phyloP scores from a whole-genome alignment of 1,140 invertebrate species.

The Zaprionus ornatus region DNA sequence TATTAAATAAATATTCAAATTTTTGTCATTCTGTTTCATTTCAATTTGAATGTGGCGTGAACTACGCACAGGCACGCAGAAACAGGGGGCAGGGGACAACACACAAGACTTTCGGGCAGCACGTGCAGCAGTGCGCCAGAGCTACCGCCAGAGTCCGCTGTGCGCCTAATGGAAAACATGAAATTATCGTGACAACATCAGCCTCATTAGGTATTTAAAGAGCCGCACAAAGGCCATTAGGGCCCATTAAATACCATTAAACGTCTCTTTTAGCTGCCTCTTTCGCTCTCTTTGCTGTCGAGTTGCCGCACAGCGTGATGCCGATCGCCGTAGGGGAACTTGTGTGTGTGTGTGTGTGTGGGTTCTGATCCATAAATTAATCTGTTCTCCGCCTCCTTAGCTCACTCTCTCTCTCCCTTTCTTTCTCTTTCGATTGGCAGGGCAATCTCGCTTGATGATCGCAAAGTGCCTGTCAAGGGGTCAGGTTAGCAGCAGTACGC shows the following conservation, averaged over 20 bases:
- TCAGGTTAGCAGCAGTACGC: slow-evolving; percentile 44
- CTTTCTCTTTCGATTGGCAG: not conserved
- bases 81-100: not conserved
- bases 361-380: slow-evolving; percentile 1
- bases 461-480: slow-evolving; percentile 66
- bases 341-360: not conserved
- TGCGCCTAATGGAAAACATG: slow-evolving; percentile 66
- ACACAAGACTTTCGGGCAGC: not conserved
- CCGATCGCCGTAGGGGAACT: slow-evolving; percentile 6
- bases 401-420: not conserved
- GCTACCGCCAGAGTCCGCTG: slow-evolving; percentile 31
- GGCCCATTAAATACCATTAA: slow-evolving; percentile 4
- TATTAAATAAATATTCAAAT: not conserved
- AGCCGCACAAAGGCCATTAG: not conserved
- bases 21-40: slow-evolving; percentile 38
- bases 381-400: not conserved
- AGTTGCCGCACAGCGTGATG: slow-evolving; percentile 2
- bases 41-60: slow-evolving; percentile 72
- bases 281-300: not conserved
- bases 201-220: slow-evolving; percentile 31
- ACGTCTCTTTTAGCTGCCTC: not conserved
- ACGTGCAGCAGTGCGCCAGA: not conserved
- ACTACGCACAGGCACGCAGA: slow-evolving; percentile 52
- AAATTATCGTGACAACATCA: slow-evolving; percentile 78
- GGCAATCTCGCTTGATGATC: slow-evolving; percentile 68